Evolutionary conservation across 64 coral and sea anemone genomes (phyloP).

Genomic region (Platygyra sinensis): DNA sequence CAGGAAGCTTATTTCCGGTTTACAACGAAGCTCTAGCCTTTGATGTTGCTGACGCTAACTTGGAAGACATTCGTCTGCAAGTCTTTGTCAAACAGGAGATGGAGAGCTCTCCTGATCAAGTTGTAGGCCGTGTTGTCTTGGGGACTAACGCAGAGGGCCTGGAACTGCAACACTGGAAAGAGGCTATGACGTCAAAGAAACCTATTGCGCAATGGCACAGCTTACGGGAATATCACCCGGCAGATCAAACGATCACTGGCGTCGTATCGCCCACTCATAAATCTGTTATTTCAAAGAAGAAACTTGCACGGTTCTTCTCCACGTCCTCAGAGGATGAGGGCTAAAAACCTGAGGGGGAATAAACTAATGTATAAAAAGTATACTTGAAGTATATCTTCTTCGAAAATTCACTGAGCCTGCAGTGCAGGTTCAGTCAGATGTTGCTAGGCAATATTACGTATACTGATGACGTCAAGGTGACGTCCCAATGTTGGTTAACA

Average conservation of each 20-base stretch:
- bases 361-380: too few species aligned
- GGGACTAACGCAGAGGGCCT: conserved; percentile 70
- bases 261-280: conserved; percentile 26
- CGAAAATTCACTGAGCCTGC: too few species aligned
- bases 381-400: too few species aligned
- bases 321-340: conserved; percentile 31
- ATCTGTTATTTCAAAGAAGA: conserved; percentile 32
- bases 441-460: too few species aligned
- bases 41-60: conserved; percentile 76
- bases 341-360: neutral
- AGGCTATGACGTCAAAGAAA: conserved; percentile 97
- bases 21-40: conserved; percentile 98
- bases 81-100: conserved; percentile 94
- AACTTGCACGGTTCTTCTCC: conserved; percentile 18
- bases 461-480: too few species aligned
- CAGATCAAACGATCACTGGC: conserved; percentile 2
- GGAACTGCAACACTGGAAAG: conserved; percentile 90
- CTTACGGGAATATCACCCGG: conserved; percentile 63
- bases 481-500: too few species aligned
- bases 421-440: too few species aligned
- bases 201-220: conserved; percentile 97
- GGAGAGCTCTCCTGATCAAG: conserved; percentile 83
- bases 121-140: conserved; percentile 83
- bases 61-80: conserved; percentile 88
- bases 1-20: conserved; percentile 80